Conservation (phyloP, 2,113 vertebrate species). For the Pica pica region DNA sequence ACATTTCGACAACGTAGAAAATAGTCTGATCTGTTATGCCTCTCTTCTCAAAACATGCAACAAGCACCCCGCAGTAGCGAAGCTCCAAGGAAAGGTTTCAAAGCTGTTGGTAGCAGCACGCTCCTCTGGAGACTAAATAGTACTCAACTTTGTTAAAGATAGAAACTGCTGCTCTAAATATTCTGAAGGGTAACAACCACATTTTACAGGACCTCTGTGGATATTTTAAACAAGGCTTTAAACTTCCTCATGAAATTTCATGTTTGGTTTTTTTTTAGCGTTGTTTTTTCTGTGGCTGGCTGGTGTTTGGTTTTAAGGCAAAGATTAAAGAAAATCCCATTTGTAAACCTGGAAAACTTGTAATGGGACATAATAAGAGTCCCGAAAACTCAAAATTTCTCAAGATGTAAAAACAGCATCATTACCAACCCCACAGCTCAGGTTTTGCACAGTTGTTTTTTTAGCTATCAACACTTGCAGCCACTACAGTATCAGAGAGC, state of each 20-base stretch:
- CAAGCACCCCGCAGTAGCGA: neutral
- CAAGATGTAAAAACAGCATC: neutral
- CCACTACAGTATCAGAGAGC: neutral
- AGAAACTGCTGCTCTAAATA: neutral
- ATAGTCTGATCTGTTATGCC: neutral
- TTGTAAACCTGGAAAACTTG: neutral
- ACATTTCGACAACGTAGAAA: rapidly evolving
- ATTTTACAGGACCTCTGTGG: neutral
- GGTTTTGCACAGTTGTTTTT: neutral
- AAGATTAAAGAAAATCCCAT: neutral
- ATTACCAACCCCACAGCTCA: neutral
- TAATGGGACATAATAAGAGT: neutral
- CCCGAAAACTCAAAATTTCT: neutral
- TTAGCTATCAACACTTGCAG: neutral
- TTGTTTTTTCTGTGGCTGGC: neutral
- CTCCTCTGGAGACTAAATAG: neutral
- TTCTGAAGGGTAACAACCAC: neutral
- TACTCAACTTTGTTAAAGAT: neutral
- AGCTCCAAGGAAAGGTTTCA: neutral
- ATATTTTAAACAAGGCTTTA: neutral
- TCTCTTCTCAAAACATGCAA: neutral
- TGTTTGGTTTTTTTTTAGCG: neutral
- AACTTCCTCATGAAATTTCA: neutral
- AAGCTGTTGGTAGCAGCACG: neutral
- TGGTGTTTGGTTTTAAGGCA: neutral